Percentiles rank a stretch among this genome's conserved stretches.
These are phyloP conservation scores for Netelia fuscicornis DNA, from an alignment of 2,888 invertebrate species.

Conservation along the genomic window DNA sequence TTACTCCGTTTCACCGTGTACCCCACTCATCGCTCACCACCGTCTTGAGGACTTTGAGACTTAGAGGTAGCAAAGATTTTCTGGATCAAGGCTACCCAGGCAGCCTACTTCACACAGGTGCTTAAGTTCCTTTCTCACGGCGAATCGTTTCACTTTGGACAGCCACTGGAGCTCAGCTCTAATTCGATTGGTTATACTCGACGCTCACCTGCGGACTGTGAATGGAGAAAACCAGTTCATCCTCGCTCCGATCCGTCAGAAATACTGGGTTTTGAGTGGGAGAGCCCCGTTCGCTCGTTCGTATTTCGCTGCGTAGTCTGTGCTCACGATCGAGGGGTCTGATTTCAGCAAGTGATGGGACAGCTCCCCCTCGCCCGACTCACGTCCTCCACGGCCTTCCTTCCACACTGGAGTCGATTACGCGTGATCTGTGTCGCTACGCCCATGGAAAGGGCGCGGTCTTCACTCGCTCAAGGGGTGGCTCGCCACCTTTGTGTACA, in stretches of 20 bases:
- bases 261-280: slow-evolving; percentile 26
- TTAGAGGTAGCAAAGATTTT: not conserved
- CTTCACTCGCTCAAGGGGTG: too few relatives aligned
- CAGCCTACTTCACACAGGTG: not conserved
- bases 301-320: slow-evolving; percentile 7
- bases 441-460: too few relatives aligned
- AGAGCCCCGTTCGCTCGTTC: slow-evolving; percentile 6
- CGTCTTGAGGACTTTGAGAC: not conserved
- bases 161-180: too few relatives aligned
- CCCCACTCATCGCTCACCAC: not conserved
- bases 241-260: not conserved
- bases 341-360: slow-evolving; percentile 71
- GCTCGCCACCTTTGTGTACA: too few relatives aligned
- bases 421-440: not conserved
- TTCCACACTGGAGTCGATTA: slow-evolving; percentile 18
- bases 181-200: too few relatives aligned
- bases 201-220: not conserved
- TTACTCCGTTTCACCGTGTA: not conserved
- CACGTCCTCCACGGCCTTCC: not conserved
- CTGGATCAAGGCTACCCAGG: not conserved
- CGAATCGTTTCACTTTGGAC: too few relatives aligned
- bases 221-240: not conserved
- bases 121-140: not conserved
- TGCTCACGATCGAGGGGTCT: not conserved
- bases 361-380: slow-evolving; percentile 68